Percentiles rank a stretch among this genome's conserved stretches.
Conservation (phyloP, 2,113 vertebrate genomes). For the Corythornis madagascariensis region DNA sequence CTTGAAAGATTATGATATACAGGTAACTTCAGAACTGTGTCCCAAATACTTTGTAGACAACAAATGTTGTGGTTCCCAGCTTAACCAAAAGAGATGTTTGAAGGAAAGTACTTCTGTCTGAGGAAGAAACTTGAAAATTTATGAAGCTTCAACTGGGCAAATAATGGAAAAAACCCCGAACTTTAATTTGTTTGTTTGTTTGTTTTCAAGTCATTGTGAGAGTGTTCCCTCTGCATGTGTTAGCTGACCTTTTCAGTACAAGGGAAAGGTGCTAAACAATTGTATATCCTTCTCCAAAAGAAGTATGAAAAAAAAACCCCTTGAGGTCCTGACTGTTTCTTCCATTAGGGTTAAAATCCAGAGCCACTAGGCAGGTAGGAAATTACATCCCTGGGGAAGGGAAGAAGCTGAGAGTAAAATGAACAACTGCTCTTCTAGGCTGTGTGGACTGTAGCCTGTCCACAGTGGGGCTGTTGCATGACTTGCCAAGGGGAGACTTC, state of each 20-base stretch:
- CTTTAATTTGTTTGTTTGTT: not conserved
- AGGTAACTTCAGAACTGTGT: not conserved
- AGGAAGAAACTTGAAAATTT: not conserved
- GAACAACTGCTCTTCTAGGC: not conserved
- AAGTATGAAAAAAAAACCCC: rapidly evolving
- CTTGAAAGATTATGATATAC: not conserved
- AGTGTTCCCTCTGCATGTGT: not conserved
- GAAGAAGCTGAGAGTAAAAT: not conserved
- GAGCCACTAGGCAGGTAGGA: not conserved
- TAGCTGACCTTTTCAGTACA: not conserved
- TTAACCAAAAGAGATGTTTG: not conserved
- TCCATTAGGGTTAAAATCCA: not conserved
- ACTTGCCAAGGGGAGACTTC: not conserved
- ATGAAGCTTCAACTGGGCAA: not conserved
- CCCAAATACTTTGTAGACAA: not conserved
- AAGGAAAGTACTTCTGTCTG: not conserved
- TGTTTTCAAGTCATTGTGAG: not conserved
- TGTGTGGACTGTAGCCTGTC: not conserved
- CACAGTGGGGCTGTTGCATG: not conserved
- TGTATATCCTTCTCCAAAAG: not conserved
- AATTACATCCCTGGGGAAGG: not conserved
- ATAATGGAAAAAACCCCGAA: not conserved
- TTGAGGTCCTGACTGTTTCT: not conserved
- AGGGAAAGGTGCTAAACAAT: not conserved
- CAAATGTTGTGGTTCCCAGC: not conserved